phyloP scores from a whole-genome alignment of 2,113 vertebrate genomes.

The Andinoacara biseriatus region DNA sequence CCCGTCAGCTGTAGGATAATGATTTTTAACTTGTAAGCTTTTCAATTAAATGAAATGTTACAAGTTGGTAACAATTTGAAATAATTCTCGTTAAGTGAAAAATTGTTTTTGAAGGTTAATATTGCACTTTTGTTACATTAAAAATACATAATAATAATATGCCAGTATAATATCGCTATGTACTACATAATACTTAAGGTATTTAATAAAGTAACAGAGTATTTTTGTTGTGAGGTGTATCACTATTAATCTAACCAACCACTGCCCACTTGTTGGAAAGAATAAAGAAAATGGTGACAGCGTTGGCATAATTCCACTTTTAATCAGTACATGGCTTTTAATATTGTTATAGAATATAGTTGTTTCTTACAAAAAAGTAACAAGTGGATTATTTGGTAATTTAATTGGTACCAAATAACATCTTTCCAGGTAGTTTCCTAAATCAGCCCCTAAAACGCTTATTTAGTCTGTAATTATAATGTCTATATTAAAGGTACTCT shows the following conservation, averaged over 20 bases:
- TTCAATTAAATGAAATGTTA: not conserved
- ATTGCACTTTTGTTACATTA: not conserved
- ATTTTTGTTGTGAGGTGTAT: not conserved
- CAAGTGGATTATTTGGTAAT: not conserved
- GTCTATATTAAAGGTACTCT: conserved; percentile 1
- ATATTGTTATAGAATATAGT: not conserved
- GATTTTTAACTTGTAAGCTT: not conserved
- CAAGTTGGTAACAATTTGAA: not conserved
- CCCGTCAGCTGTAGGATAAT: not conserved
- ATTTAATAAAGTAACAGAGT: not conserved
- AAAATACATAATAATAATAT: not conserved
- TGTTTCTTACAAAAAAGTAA: not conserved
- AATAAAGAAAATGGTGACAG: not conserved
- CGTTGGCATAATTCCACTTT: not conserved
- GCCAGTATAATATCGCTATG: not conserved
- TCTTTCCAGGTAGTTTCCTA: not conserved
- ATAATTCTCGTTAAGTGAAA: not conserved
- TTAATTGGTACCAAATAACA: not conserved
- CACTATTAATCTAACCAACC: not conserved
- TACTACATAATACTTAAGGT: not conserved
- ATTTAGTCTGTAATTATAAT: not conserved
- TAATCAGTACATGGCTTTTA: not conserved
- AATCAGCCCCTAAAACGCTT: not conserved
- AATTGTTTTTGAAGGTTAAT: not conserved
- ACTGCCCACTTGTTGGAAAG: not conserved